Percentiles rank a stretch among this genome's conserved stretches.
phyloP scores from a whole-genome alignment of 2,797 vertebrate species.

The Manis crassicaudata region DNA sequence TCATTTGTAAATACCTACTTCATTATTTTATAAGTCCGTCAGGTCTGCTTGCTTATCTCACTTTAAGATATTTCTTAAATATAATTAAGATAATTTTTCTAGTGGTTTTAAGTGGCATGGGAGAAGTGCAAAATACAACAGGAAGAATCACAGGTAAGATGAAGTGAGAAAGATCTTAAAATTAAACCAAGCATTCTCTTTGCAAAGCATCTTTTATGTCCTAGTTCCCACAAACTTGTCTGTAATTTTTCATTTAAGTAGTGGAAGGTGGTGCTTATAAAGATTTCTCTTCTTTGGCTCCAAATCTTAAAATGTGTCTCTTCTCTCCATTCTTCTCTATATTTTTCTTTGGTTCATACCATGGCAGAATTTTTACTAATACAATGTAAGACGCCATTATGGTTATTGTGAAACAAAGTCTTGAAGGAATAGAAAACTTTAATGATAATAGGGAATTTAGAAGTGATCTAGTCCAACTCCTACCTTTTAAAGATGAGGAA shows the following conservation, averaged over 20 bases:
- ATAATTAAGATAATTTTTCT: not conserved
- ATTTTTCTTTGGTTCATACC: not conserved
- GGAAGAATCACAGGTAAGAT: conserved; percentile 10
- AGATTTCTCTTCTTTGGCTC: not conserved
- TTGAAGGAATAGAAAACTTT: conserved; percentile 12
- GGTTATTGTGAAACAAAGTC: not conserved
- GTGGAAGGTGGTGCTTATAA: not conserved
- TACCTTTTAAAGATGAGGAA: conserved; percentile 4
- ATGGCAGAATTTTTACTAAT: conserved; percentile 27
- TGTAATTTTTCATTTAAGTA: not conserved
- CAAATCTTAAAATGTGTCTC: not conserved
- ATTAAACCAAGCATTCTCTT: not conserved
- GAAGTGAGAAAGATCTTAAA: conserved; percentile 39
- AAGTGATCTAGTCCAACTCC: not conserved
- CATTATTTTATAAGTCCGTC: conserved; percentile 43
- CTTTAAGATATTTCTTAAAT: not conserved
- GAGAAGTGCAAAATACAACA: not conserved
- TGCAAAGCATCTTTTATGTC: conserved; percentile 26
- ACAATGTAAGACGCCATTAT: not conserved
- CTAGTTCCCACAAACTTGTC: not conserved
- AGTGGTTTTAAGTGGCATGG: not conserved
- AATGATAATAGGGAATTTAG: not conserved
- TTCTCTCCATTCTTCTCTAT: not conserved
- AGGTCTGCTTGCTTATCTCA: not conserved
- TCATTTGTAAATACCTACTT: not conserved